A percentile compares a stretch with the other conserved stretches of the same genome.
Evolutionary conservation across 2,888 invertebrate genomes (phyloP).

Genomic region (Torymus texanus): DNA sequence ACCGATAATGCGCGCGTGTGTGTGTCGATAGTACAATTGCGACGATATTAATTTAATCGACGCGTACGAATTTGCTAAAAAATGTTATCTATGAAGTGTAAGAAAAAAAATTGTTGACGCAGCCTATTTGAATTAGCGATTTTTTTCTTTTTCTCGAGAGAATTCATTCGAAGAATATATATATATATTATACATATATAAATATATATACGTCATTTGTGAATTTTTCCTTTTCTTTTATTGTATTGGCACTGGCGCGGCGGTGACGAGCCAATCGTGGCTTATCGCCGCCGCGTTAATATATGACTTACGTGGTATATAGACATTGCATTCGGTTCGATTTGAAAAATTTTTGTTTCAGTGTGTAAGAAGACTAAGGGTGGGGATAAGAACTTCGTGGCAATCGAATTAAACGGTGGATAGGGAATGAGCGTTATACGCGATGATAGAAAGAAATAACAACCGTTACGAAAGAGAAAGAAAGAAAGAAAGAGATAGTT

Average conservation of each 20-base stretch:
- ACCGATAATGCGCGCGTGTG: constrained; percentile 16
- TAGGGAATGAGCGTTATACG: neutral
- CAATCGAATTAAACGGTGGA: constrained; percentile 32
- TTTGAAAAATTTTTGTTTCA: constrained; percentile 56
- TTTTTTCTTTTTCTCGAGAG: constrained; percentile 1
- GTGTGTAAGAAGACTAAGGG: constrained; percentile 29
- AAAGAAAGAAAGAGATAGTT: neutral
- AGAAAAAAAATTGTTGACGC: constrained; percentile 51
- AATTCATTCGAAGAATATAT: constrained; percentile 1
- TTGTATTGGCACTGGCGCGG: neutral
- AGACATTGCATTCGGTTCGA: constrained; percentile 52
- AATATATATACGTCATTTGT: too few relatives aligned
- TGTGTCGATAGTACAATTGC: constrained; percentile 24
- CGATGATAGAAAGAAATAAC: constrained; percentile 6
- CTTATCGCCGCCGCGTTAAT: neutral
- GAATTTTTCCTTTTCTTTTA: neutral
- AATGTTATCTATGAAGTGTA: constrained; percentile 41
- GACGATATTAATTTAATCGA: neutral
- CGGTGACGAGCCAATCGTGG: neutral
- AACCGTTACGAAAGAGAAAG: neutral
- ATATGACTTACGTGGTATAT: neutral
- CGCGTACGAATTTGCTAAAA: constrained; percentile 37
- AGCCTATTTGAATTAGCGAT: constrained; percentile 51
- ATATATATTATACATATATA: too few relatives aligned
- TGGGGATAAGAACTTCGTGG: constrained; percentile 29